These are phyloP conservation scores for Sialis lutaria DNA, from an alignment of 2,888 invertebrate genomes.

Conservation along the genomic window DNA sequence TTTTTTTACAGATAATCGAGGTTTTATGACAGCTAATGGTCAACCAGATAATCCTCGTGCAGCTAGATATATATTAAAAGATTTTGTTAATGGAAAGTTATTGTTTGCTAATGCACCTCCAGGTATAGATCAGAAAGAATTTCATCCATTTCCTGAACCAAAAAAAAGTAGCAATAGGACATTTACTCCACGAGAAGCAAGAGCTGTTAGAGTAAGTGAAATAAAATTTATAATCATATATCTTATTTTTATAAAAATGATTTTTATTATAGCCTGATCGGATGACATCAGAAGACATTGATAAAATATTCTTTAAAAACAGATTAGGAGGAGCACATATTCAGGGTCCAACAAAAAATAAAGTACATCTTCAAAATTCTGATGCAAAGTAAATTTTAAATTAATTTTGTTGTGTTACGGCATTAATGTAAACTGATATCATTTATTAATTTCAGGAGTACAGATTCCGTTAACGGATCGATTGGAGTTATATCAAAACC, in stretches of 20 bases:
- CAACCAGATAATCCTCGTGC: constrained; percentile 88
- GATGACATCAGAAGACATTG: constrained; percentile 33
- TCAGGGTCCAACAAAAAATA: constrained; percentile 13
- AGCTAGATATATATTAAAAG: constrained; percentile 78
- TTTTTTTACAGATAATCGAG: constrained; percentile 65
- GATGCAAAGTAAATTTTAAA: no score
- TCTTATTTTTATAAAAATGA: background rate
- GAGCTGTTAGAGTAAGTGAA: constrained; percentile 33
- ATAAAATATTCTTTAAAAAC: constrained; percentile 39
- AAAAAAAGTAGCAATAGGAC: constrained; percentile 23
- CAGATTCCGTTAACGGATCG: no score
- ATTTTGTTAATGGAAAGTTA: constrained; percentile 75
- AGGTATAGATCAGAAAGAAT: constrained; percentile 37
- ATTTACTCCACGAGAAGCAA: constrained; percentile 31
- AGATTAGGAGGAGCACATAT: constrained; percentile 20
- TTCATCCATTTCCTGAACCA: constrained; percentile 36
- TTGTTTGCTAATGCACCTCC: constrained; percentile 75
- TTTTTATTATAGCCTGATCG: constrained; percentile 14
- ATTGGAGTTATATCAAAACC: constrained; percentile 25
- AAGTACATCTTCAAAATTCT: constrained; percentile 7
- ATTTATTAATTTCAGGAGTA: no score
- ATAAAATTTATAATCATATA: background rate
- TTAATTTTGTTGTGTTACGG: no score
- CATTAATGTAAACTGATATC: no score
- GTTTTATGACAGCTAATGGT: constrained; percentile 92